phyloP scores from a whole-genome alignment of 2,888 invertebrate genomes.

The Cephonodes hylas region DNA sequence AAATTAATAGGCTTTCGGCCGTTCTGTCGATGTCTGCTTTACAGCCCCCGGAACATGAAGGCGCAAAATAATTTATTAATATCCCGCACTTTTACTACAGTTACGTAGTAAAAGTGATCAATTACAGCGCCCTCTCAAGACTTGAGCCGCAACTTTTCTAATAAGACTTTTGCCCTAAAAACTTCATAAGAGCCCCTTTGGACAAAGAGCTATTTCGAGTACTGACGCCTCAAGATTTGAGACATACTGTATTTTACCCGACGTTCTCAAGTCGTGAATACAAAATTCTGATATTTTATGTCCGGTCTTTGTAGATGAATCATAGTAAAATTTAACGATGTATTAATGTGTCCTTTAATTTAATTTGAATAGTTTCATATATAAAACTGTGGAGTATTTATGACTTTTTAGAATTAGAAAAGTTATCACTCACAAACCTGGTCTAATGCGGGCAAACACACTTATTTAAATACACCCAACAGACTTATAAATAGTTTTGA shows the following conservation, averaged over 20 bases:
- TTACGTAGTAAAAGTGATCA: constrained; percentile 6
- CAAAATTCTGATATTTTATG: background rate
- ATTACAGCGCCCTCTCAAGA: constrained; percentile 1
- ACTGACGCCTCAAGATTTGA: constrained; percentile 2
- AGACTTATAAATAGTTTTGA: too few species aligned
- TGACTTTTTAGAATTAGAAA: too few species aligned
- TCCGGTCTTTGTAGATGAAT: background rate
- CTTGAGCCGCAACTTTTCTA: constrained; percentile 15
- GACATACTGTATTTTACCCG: background rate
- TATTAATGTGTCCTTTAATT: background rate
- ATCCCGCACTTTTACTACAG: background rate
- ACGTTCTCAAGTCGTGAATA: background rate
- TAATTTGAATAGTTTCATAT: too few species aligned
- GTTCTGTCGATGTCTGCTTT: background rate
- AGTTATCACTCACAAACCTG: too few species aligned
- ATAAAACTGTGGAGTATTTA: too few species aligned
- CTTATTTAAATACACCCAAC: too few species aligned
- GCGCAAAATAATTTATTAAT: constrained; percentile 3
- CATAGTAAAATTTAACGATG: background rate
- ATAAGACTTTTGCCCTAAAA: constrained; percentile 32
- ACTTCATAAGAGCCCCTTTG: constrained; percentile 23
- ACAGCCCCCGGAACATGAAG: background rate
- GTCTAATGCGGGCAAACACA: too few species aligned
- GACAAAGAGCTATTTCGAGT: constrained; percentile 23
- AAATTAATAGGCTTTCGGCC: background rate